phyloP scores from a whole-genome alignment of 1,140 invertebrate species.

The Phenacoccus solenopsis region DNA sequence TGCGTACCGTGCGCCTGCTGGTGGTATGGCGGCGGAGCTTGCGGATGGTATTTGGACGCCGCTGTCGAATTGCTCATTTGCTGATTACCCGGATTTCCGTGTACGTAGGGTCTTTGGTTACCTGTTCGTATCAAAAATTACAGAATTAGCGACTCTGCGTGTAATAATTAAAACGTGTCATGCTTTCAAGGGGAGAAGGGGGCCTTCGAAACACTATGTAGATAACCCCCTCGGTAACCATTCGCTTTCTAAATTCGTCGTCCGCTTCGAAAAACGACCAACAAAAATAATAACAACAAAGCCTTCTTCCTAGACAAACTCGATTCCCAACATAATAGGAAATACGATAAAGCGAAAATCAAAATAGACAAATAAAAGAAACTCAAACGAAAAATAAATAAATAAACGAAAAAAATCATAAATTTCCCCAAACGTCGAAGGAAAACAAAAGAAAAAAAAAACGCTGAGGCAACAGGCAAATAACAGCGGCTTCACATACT shows the following conservation, averaged over 20 bases:
- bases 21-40: background rate
- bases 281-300: background rate
- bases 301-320: no score
- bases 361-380: constrained; percentile 14
- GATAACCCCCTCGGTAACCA: no score
- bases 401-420: background rate
- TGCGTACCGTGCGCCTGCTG: background rate
- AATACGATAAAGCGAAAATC: constrained; percentile 7
- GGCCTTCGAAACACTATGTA: no score
- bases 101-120: constrained; percentile 14
- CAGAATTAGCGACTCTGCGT: no score
- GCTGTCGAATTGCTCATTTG: background rate
- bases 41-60: background rate
- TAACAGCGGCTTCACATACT: background rate
- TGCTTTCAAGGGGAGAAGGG: background rate
- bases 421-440: background rate
- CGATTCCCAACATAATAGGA: background rate
- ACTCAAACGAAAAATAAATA: background rate
- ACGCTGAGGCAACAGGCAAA: constrained; percentile 1
- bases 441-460: background rate
- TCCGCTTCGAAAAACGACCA: background rate
- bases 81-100: background rate
- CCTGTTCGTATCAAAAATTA: background rate
- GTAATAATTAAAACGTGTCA: background rate
- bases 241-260: background rate